Conservation (phyloP, 2,797 vertebrate species). For the Cuniculus paca region DNA sequence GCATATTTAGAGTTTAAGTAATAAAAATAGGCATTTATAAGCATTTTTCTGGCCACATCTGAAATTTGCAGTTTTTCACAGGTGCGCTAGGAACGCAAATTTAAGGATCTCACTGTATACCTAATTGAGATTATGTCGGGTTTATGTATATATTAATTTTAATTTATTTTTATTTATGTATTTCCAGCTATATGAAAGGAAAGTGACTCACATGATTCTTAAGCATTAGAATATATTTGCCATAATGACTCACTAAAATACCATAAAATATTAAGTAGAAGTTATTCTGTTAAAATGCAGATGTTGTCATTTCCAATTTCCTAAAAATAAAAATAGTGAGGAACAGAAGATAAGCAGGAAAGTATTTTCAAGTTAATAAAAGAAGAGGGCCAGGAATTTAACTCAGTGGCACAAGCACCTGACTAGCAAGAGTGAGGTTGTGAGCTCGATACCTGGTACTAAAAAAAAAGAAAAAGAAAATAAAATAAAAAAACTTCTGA, state of each 20-base stretch:
- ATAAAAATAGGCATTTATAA: background rate
- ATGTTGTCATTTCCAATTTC: background rate
- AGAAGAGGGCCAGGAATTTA: too few relatives aligned
- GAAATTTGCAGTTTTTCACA: background rate
- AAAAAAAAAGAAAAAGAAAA: too few relatives aligned
- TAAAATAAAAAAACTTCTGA: too few relatives aligned
- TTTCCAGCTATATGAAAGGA: slow-evolving; percentile 14
- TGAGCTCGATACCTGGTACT: too few relatives aligned
- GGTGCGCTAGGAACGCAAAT: background rate
- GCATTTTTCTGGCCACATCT: background rate
- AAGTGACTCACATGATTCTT: background rate
- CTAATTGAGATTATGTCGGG: slow-evolving; percentile 39
- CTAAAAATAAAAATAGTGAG: background rate
- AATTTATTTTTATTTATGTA: slow-evolving; percentile 36
- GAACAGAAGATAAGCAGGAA: background rate
- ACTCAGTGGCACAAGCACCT: too few relatives aligned
- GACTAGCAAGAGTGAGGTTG: too few relatives aligned
- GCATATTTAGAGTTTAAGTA: background rate
- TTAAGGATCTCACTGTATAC: background rate
- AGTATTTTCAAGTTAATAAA: background rate
- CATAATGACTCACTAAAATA: slow-evolving; percentile 44
- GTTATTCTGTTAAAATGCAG: background rate
- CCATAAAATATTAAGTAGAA: background rate
- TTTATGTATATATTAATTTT: slow-evolving; percentile 45
- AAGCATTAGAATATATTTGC: background rate